These are phyloP conservation scores for Corythornis leucogaster DNA, from an alignment of 2,797 vertebrate species.

Conservation along the genomic window DNA sequence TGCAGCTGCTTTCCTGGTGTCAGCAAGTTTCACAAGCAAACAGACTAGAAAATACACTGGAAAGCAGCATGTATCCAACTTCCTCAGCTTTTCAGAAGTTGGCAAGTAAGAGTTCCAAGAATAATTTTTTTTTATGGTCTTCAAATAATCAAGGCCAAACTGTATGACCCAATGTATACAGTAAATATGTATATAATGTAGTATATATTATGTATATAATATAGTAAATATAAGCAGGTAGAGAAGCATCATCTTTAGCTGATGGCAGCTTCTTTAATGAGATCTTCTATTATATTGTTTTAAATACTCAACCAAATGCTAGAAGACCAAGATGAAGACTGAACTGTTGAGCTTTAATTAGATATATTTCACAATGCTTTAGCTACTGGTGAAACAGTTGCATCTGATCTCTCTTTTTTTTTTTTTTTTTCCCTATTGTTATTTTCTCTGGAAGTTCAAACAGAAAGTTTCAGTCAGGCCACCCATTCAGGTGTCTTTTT, in stretches of 20 bases:
- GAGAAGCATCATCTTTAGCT: background rate
- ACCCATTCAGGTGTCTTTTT: background rate
- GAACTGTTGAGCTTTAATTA: background rate
- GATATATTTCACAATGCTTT: background rate
- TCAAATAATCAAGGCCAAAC: background rate
- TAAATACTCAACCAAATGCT: background rate
- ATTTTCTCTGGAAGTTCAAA: background rate
- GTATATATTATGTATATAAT: too few relatives aligned
- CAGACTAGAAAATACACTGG: background rate
- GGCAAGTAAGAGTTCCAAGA: background rate
- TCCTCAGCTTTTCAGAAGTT: background rate
- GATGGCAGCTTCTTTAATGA: background rate
- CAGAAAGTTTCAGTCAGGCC: background rate
- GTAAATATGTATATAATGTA: background rate
- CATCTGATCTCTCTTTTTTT: background rate
- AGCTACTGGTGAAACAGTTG: background rate
- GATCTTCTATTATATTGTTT: background rate
- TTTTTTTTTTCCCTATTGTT: background rate
- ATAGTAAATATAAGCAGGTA: background rate
- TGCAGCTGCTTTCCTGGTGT: background rate
- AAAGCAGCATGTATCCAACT: background rate
- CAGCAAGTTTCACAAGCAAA: background rate
- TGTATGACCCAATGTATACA: background rate
- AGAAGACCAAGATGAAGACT: background rate
- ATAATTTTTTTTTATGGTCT: background rate